Base-by-base conservation (phyloP, 2,888 invertebrate genomes). In the Fabriciana adippe region DNA sequence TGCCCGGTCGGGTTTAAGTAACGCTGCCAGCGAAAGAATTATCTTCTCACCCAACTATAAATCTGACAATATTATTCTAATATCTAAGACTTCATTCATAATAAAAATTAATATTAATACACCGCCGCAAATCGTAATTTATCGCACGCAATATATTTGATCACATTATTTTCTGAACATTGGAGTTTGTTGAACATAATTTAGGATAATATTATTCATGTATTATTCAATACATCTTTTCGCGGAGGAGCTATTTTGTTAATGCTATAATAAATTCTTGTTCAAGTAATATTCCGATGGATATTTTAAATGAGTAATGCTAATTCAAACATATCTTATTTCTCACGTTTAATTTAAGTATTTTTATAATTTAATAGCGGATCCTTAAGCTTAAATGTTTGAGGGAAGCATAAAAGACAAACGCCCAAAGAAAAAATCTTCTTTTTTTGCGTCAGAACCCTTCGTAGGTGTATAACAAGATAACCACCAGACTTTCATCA, bases 51-150 rank as follows among this genome's bases (percentile, higher is more conserved):
- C 35, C 55, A 31, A 21, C 59, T 35, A 68, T 71, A 71, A 71
- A 68, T 71, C 68, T 66, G 50, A 31, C 15, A 53, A 68, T 66
- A 70, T 68, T 68, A 71, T 68, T 71, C 63, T 64, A 68, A 71
- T 68, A 71, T 66, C 63, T 61, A 61, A 53, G 55, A 63, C 60
- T 71, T 71, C 70, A 68, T 68, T 71, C 70, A 71, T 66, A 41
- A 41, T 26, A 70, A 71, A 66, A 70, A 68, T 64, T 66, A 66
- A 68, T 71, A 71, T 71, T 71, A 70, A 67, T 57, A 65, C 59
- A 54, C 67, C 11, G 67, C 57, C 26, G 62, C 57, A 67, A 55
- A 65, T 59, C 57, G 57, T 70, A 65, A 70, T 70, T 70, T 70
- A 70, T 70, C 70, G 57, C 51, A 59, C 31, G 57, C 65, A 21